Evolutionary conservation across 2,888 invertebrate species (phyloP).

Genomic region (Villa cingulata): DNA sequence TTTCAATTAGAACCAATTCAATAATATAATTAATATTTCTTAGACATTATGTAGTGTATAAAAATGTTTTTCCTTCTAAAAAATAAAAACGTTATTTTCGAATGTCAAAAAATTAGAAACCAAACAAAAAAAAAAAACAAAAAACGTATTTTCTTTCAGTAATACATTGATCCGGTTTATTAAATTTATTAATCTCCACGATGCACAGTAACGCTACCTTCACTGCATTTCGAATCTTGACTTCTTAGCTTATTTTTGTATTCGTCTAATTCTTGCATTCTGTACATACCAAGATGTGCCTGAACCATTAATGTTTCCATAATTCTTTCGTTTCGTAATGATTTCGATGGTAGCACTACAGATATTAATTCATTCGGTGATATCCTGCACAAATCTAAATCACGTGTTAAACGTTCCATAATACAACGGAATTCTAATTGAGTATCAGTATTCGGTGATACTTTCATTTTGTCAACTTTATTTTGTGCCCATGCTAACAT

Average conservation of each 20-base stretch:
- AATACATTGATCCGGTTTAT: too few relatives aligned
- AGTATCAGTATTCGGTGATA: slow-evolving; percentile 68
- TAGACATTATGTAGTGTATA: too few relatives aligned
- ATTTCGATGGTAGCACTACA: slow-evolving; percentile 83
- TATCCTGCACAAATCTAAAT: slow-evolving; percentile 78
- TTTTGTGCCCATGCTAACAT: slow-evolving; percentile 84
- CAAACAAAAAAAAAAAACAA: too few relatives aligned
- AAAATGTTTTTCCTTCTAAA: too few relatives aligned
- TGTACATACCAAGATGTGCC: slow-evolving; percentile 84
- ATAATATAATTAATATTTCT: too few relatives aligned
- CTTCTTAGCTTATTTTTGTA: slow-evolving; percentile 76
- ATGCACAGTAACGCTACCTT: slow-evolving; percentile 44
- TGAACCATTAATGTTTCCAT: slow-evolving; percentile 87
- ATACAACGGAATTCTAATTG: slow-evolving; percentile 83
- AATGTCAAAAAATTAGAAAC: too few relatives aligned
- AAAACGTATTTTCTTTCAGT: too few relatives aligned
- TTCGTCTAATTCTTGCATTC: slow-evolving; percentile 79
- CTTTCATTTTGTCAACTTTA: slow-evolving; percentile 54
- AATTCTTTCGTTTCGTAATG: slow-evolving; percentile 82
- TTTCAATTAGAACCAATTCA: too few relatives aligned
- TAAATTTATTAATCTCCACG: neutral
- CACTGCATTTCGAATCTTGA: slow-evolving; percentile 75
- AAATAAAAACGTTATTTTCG: too few relatives aligned
- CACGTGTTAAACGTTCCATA: slow-evolving; percentile 81
- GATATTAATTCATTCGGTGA: slow-evolving; percentile 86